Conservation (phyloP, 64 coral and sea anemone species). For the Actinia tenebrosa region DNA sequence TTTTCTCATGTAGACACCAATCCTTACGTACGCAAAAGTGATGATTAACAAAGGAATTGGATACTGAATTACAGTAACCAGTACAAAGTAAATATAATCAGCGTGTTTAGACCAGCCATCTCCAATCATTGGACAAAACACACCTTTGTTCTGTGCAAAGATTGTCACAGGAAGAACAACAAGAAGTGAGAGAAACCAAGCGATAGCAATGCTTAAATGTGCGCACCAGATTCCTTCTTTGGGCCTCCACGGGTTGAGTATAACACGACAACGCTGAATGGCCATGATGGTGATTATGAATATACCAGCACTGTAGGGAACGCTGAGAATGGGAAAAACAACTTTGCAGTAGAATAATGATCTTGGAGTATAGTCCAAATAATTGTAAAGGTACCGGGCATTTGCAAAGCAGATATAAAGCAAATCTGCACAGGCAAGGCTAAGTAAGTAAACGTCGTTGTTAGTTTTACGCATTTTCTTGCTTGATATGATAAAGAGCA, state of each 20-base stretch:
- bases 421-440: slow-evolving; percentile 4
- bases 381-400: background rate
- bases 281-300: slow-evolving; percentile 10
- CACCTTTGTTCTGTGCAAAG: background rate
- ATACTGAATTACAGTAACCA: background rate
- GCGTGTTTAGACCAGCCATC: background rate
- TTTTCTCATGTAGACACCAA: background rate
- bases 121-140: background rate
- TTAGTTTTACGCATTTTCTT: background rate
- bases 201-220: background rate
- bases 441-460: background rate
- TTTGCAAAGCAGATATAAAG: background rate
- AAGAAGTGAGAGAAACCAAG: background rate
- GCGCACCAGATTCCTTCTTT: background rate
- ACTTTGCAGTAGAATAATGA: background rate
- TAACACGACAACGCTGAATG: slow-evolving; percentile 1
- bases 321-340: background rate
- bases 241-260: background rate
- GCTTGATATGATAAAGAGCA: background rate
- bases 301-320: background rate
- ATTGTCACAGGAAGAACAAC: background rate
- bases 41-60: slow-evolving; percentile 10
- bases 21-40: background rate
- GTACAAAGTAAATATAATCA: background rate
- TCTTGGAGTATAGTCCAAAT: background rate